These are phyloP conservation scores for Parauchenoglanis ngamensis DNA, from an alignment of 2,797 vertebrate species.

Conservation along the genomic window DNA sequence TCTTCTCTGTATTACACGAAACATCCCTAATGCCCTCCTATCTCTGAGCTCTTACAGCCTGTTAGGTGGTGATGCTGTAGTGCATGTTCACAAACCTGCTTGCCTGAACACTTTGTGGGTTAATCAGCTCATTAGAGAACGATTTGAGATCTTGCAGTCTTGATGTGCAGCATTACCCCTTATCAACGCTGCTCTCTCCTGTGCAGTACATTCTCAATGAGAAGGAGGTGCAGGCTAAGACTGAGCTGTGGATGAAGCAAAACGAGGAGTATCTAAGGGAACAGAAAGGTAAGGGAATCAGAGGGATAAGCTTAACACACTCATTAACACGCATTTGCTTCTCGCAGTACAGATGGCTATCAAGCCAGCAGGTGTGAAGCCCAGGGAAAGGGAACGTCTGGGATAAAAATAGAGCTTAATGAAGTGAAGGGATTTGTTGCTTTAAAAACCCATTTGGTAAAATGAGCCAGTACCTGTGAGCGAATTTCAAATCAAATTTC, in stretches of 20 bases:
- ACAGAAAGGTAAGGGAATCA: conserved; percentile 82
- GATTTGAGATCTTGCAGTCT: conserved; percentile 35
- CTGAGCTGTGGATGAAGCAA: conserved; percentile 93
- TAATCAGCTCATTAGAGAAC: conserved; percentile 31
- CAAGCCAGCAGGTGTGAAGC: conserved; percentile 31
- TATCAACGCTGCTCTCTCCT: conserved; percentile 50
- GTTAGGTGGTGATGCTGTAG: conserved; percentile 41
- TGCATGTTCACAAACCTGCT: background rate
- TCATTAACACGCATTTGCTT: conserved; percentile 42
- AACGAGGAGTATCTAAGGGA: conserved; percentile 93
- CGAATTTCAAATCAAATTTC: background rate
- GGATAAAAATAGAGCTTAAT: conserved; percentile 39
- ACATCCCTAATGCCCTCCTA: conserved; percentile 1
- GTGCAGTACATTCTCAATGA: conserved; percentile 93
- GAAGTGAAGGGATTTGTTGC: conserved; percentile 31
- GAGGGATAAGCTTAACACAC: conserved; percentile 17
- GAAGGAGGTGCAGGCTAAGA: conserved; percentile 88
- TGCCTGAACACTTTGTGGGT: conserved; percentile 4
- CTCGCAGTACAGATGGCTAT: conserved; percentile 21
- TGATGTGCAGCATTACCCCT: conserved; percentile 23
- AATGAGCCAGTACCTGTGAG: conserved; percentile 10
- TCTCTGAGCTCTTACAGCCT: conserved; percentile 5
- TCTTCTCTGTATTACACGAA: background rate
- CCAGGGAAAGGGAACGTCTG: background rate
- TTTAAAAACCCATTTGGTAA: conserved; percentile 32